A percentile compares a stretch with the other conserved stretches of the same genome.
Evolutionary conservation across 2,797 vertebrate species (phyloP).

Genomic region (Nyctalus aviator): DNA sequence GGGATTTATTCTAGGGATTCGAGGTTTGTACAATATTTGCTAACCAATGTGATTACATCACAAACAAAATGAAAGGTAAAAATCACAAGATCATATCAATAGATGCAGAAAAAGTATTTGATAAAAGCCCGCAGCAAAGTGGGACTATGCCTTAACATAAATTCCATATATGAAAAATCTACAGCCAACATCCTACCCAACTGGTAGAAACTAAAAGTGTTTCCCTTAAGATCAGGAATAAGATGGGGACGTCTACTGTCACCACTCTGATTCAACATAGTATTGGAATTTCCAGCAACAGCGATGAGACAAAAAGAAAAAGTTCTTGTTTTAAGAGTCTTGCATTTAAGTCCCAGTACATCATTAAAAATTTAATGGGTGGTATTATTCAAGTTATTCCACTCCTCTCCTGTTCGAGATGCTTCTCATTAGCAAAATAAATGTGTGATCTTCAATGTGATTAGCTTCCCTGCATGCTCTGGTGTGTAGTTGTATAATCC

Average conservation of each 20-base stretch:
- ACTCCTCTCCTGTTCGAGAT: neutral
- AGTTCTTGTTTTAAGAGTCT: neutral
- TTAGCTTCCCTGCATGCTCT: neutral
- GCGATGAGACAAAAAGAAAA: neutral
- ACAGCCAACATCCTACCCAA: neutral
- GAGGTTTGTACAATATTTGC: neutral
- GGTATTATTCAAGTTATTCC: neutral
- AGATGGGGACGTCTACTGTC: neutral
- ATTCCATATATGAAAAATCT: neutral
- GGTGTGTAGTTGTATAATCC: neutral
- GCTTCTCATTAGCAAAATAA: slow-evolving; percentile 7
- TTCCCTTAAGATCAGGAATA: neutral
- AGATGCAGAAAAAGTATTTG: neutral
- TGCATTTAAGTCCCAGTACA: neutral
- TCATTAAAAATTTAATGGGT: slow-evolving; percentile 13
- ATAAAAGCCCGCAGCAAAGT: neutral
- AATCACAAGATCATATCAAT: neutral
- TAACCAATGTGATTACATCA: neutral
- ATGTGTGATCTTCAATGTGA: neutral
- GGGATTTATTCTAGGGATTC: neutral
- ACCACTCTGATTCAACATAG: neutral
- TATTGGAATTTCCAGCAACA: neutral
- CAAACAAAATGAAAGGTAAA: neutral
- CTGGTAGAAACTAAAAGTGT: neutral
- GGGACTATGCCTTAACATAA: neutral